Evolutionary conservation across 2,888 invertebrate genomes (phyloP).

Genomic region (Caenorhabditis sp.): DNA sequence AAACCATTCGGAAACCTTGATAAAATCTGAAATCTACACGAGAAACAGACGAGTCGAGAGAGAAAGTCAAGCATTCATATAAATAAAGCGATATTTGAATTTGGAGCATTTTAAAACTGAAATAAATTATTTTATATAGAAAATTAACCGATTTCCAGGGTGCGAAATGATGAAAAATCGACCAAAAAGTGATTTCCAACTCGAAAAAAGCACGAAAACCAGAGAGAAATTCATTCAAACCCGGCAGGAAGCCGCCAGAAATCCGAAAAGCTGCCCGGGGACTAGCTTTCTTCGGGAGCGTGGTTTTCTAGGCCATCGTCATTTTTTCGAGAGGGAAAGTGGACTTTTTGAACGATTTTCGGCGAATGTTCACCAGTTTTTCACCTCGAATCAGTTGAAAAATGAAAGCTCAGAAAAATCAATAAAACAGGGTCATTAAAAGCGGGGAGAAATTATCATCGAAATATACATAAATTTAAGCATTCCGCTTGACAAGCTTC

Average conservation of each 20-base stretch:
- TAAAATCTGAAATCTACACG: background rate
- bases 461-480: slow-evolving; percentile 40
- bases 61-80: slow-evolving; percentile 24
- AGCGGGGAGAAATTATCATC: too few relatives aligned
- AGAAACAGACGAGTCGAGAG: background rate
- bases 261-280: background rate
- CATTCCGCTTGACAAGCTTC: slow-evolving; percentile 62
- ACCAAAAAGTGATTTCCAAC: background rate
- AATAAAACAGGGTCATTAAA: slow-evolving; percentile 50
- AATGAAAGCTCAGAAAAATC: slow-evolving; percentile 42
- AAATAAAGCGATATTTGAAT: slow-evolving; percentile 6
- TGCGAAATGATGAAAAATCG: background rate
- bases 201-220: background rate
- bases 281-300: background rate
- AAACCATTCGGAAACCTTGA: background rate
- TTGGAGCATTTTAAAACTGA: background rate
- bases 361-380: background rate
- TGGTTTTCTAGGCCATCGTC: background rate
- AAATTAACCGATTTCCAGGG: background rate
- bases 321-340: background rate
- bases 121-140: background rate
- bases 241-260: background rate
- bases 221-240: background rate
- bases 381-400: background rate
- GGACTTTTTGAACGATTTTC: background rate